Evolutionary conservation across 2,113 vertebrate species (phyloP), one percentile per base, ranked within the genome.

Genomic region (Gavia stellata): DNA sequence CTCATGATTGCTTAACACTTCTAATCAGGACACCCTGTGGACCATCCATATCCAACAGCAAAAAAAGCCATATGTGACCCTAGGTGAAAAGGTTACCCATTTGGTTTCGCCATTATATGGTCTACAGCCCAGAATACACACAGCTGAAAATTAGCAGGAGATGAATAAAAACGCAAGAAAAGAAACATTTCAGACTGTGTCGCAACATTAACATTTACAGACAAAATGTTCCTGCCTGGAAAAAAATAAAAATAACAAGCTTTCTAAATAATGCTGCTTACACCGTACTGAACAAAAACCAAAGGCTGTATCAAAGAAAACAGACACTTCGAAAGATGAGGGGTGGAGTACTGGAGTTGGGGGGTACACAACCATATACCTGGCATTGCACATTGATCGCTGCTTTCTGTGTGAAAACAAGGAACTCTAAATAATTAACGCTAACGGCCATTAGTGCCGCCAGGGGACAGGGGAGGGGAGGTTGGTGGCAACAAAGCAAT

Each of bases 341-440:
- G 23, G 34, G 67, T 56, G 44, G 93, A 90, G 65, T 2, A n/a
- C 31, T 3, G 38, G 70, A 91, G 68, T 81, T 49, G 19, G 70
- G 53, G 81, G 44, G 38, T 28, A 81, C 89, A 36, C 72, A 70
- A 3, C 20, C 52, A 23, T 12, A 40, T 53, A 82, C 38, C 47
- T 66, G 50, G 73, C 49, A 81, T 0, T 26, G 80, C 52, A 82
- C 91, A 92, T 14, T 52, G 72, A 97, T 84, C 2, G 4, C 36
- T 52, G 17, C 81, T 88, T 95, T 93, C 65, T 86, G 47, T 49
- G 31, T 63, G 80, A 49, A 95, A 97, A 94, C 77, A 84, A 88
- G 61, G 25, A 77, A 53, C 81, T 92, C 86, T 93, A 85, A 96
- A 97, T 96, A 96, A 96, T 94, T 95, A 95, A 97, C 2, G 34